Evolutionary conservation across 2,113 vertebrate species (phyloP).

Genomic region (Stomatorhinus ivindoensis): DNA sequence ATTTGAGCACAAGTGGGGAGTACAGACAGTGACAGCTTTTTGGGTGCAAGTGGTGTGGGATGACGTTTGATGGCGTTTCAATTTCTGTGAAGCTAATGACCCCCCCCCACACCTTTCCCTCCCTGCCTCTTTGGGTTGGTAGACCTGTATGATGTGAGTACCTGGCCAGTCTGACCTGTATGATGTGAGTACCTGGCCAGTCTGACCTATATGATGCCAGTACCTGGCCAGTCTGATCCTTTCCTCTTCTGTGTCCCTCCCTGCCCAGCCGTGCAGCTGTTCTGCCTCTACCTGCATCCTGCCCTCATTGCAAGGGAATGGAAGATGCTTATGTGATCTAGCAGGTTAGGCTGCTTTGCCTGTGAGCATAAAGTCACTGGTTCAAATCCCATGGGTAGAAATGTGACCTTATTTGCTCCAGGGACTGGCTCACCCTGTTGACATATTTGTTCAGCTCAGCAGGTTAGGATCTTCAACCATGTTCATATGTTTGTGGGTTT

Average conservation of each 20-base stretch:
- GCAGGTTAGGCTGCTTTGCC: not conserved
- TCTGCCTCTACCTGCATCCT: no score
- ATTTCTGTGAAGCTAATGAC: not conserved
- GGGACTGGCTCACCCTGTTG: not conserved
- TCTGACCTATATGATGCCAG: no score
- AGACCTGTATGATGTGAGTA: slow-evolving; percentile 22
- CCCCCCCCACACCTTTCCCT: not conserved
- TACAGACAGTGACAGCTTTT: not conserved
- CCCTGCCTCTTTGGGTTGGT: slow-evolving; percentile 16
- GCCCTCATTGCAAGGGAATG: not conserved
- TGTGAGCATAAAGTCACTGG: not conserved
- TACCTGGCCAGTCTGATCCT: no score
- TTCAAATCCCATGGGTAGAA: not conserved
- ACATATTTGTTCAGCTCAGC: not conserved
- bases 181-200: slow-evolving; percentile 11
- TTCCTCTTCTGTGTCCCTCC: slow-evolving; percentile 13
- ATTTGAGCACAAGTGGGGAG: not conserved
- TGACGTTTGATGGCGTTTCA: not conserved
- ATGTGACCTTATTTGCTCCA: not conserved
- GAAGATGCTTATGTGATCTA: not conserved
- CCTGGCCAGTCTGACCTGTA: slow-evolving; percentile 23
- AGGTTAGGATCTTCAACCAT: not conserved
- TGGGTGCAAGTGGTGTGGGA: not conserved
- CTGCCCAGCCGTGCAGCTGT: not conserved
- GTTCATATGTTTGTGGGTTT: not conserved